Percentiles rank a stretch among this genome's conserved stretches.
These are phyloP conservation scores for Ectemnius continuus DNA, from an alignment of 2,888 invertebrate genomes.

Conservation along the genomic window DNA sequence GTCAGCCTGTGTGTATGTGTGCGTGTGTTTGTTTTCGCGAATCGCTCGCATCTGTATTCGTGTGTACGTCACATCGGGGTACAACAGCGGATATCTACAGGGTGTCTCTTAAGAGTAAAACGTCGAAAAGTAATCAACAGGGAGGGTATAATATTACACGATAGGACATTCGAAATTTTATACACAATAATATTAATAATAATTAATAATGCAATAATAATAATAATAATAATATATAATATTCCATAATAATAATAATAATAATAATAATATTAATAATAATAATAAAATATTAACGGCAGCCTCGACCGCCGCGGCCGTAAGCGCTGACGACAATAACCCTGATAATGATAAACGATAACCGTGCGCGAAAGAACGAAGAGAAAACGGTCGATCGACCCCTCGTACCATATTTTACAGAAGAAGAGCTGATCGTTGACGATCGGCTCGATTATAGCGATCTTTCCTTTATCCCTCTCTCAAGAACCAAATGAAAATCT, in stretches of 20 bases:
- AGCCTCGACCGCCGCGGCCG: slow-evolving; percentile 47
- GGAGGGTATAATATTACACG: slow-evolving; percentile 71
- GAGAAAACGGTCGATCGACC: slow-evolving; percentile 38
- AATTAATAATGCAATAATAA: slow-evolving; percentile 43
- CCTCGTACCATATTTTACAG: slow-evolving; percentile 49
- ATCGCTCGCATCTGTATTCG: background rate
- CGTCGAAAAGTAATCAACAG: slow-evolving; percentile 70
- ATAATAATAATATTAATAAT: slow-evolving; percentile 53
- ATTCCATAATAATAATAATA: slow-evolving; percentile 48
- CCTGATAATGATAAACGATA: slow-evolving; percentile 44
- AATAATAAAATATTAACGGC: slow-evolving; percentile 54
- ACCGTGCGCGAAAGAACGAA: slow-evolving; percentile 38
- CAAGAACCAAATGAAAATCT: slow-evolving; percentile 39
- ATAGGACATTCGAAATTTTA: slow-evolving; percentile 66
- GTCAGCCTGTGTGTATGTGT: slow-evolving; percentile 31
- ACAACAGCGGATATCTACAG: slow-evolving; percentile 73
- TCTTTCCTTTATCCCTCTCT: slow-evolving; percentile 8
- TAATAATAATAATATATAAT: slow-evolving; percentile 61
- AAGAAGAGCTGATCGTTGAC: slow-evolving; percentile 38
- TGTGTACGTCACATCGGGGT: slow-evolving; percentile 54
- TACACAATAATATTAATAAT: slow-evolving; percentile 69
- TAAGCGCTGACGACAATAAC: slow-evolving; percentile 40
- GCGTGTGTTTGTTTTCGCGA: slow-evolving; percentile 16
- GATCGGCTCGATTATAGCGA: slow-evolving; percentile 26
- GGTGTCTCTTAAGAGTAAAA: slow-evolving; percentile 62